phyloP scores from a whole-genome alignment of 2,113 vertebrate genomes.

The Pitta sordida region DNA sequence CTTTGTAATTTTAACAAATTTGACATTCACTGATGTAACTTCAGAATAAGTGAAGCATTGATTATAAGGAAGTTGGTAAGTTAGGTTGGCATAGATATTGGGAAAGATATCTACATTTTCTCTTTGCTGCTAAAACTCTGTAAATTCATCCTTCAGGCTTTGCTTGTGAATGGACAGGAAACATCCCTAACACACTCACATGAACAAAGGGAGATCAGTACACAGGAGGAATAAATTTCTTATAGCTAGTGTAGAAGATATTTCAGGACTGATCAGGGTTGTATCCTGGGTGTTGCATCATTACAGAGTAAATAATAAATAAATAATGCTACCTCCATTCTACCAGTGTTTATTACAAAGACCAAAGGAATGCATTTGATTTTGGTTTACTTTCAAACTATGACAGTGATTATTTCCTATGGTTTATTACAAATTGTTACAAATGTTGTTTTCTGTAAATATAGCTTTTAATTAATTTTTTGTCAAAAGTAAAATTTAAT shows the following conservation, averaged over 20 bases:
- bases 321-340: neutral
- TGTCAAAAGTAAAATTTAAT: neutral
- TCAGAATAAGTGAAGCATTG: neutral
- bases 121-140: neutral
- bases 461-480: neutral
- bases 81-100: neutral
- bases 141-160: neutral
- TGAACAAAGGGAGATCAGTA: neutral
- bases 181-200: neutral
- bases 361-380: neutral
- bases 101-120: neutral
- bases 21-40: neutral
- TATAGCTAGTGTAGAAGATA: neutral
- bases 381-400: neutral
- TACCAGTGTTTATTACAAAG: neutral
- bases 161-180: neutral
- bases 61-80: neutral
- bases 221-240: neutral
- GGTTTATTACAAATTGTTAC: neutral
- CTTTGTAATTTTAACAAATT: neutral
- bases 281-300: neutral
- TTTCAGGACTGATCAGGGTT: neutral
- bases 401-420: neutral
- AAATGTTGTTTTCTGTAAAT: neutral
- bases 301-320: neutral